phyloP scores from a whole-genome alignment of 2,888 invertebrate genomes.

The Troides oblongomaculatus region DNA sequence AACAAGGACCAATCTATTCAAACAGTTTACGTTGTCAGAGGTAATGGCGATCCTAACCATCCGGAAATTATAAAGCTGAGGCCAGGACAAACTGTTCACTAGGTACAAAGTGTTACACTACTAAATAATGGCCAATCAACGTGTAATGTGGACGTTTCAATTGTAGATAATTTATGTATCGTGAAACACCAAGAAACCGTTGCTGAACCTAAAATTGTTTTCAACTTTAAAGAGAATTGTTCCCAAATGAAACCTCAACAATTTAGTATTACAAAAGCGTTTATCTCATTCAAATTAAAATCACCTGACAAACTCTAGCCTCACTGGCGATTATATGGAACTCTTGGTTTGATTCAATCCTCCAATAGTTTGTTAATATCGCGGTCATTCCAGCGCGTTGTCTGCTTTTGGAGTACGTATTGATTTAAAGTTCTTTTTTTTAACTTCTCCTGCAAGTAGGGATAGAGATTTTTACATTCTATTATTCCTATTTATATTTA shows the following conservation, averaged over 20 bases:
- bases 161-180: constrained; percentile 13
- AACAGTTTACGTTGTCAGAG: constrained; percentile 70
- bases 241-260: too few relatives aligned
- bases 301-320: too few relatives aligned
- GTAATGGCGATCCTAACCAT: constrained; percentile 68
- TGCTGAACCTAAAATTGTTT: constrained; percentile 11
- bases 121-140: not conserved
- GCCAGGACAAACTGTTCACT: constrained; percentile 49
- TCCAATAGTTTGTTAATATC: too few relatives aligned
- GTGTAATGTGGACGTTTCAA: constrained; percentile 4
- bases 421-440: too few relatives aligned
- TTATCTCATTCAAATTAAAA: too few relatives aligned
- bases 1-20: constrained; percentile 42
- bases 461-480: too few relatives aligned
- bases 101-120: not conserved
- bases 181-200: constrained; percentile 5
- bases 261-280: too few relatives aligned
- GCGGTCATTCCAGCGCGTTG: too few relatives aligned
- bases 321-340: too few relatives aligned
- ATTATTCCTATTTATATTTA: too few relatives aligned
- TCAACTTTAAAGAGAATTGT: not conserved
- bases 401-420: not conserved
- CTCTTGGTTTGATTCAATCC: too few relatives aligned
- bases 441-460: too few relatives aligned
- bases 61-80: constrained; percentile 68